Base-by-base conservation (phyloP, 2,888 invertebrate species). In the Busseola fusca region DNA sequence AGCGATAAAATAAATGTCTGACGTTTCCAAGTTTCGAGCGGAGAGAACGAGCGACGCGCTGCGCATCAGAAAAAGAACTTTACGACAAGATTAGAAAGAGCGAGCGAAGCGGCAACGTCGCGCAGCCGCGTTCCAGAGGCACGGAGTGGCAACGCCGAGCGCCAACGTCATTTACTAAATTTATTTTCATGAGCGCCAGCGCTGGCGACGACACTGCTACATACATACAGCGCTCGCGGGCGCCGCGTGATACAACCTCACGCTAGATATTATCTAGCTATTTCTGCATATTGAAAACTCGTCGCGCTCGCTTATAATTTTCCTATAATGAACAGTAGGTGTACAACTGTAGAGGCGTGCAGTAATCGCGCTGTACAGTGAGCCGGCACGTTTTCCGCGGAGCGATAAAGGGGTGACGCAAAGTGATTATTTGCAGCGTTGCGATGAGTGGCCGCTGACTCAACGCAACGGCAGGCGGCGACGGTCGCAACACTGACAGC, bases 71-170 rank as follows among this genome's bases (percentile, higher is more conserved):
- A 95, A 95, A 95, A 95, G 95, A 95, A 95, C 95, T 95, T 95
- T 95, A 95, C 95, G 95, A 95, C 95, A 91, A 95, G 95, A 95
- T 95, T 95, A 95, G 95, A 95, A 95, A 95, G 95, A 95, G 95
- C 95, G 93, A 84, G 87, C 94, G 92, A 92, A 87, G 91, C 90
- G 95, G 95, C 95, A 95, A 95, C 95, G 91, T 87, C 93, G 95
- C 94, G 87, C 91, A 91, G 92, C 93, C 93, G 94, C 95, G 95
- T 94, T 95, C 95, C 94, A 93, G 86, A 88, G 90, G 90, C 90
- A 87, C 93, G 87, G 89, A 91, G 91, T 90, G 95, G 95, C 95
- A 95, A 94, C 95, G 92, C 87, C 87, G 92, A 87, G 89, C 90
- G 92, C 90, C 91, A 92, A 95, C 95, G 95, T 95, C 95, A 95